Base-by-base conservation (phyloP, 64 coral and sea anemone species). In the Trachythela sp. region DNA sequence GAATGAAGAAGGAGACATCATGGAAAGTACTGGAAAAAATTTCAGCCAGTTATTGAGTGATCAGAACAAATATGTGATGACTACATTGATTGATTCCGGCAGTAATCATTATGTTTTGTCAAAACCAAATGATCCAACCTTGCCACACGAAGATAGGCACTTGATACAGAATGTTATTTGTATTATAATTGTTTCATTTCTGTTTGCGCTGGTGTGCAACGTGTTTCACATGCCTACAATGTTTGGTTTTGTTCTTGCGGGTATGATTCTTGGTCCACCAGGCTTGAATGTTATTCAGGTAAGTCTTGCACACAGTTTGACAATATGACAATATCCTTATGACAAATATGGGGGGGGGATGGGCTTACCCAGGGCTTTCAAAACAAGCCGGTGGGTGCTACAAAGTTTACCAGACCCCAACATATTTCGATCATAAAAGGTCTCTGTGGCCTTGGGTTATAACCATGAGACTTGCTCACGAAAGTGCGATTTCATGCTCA, bases 241-340 rank as follows among this genome's bases (percentile, higher is more conserved):
- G 96, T 99, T 99, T 99, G 96, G 93, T 13, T 91, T 94, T 91
- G 93, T 99, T 48, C 40, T 99, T 31, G 92, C 93, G 59, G 96
- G 96, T 13, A 94, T 99, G 84, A 86, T 99, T 84, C 77, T 99
- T 35, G 96, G 96, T 22, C 96, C 96, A 54, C 87, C 96, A 15
- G 96, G 96, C 39, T 67, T 93, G 4, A 99, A 99, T 70, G 48
- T 89, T 36, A 99, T 99, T 31, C 94, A 99, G 96, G 96, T 99
- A 86, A 89, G 34, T 88, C 27, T 34, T 59, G 42, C 39, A 42
- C 2, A 40, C 26, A 2, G 32, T 13, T 59, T 51, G 34, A 54
- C 10, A 11, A 40, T 32, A 15, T 45, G 3, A 0, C 41, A 24
- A 72, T 0, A 10, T 9, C 36, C 22, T 40, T 6, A 34, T 38